These are phyloP conservation scores for Magallana angulata DNA, from an alignment of 1,140 invertebrate species.

Conservation along the genomic window DNA sequence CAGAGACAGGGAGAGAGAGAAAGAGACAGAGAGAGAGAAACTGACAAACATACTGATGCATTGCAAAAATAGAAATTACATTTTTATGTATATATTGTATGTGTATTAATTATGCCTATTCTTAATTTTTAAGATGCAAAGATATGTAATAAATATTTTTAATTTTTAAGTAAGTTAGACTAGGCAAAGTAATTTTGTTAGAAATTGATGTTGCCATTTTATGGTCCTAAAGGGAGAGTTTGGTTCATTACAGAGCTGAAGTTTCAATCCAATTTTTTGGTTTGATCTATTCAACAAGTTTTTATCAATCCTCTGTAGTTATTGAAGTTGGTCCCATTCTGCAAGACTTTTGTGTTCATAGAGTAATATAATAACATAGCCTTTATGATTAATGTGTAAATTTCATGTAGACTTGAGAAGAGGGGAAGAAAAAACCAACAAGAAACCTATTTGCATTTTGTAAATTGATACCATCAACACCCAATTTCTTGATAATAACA, in stretches of 20 bases:
- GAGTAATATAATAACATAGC: neutral
- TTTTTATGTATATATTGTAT: too few relatives aligned
- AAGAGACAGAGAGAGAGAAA: neutral
- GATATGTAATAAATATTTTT: neutral
- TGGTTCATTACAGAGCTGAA: neutral
- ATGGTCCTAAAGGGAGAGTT: constrained; percentile 2
- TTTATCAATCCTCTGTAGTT: neutral
- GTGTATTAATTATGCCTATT: too few relatives aligned
- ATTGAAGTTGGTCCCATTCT: neutral
- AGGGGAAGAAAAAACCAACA: constrained; percentile 1
- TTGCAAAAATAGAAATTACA: too few relatives aligned
- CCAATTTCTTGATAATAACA: constrained; percentile 11
- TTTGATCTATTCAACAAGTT: constrained; percentile 17
- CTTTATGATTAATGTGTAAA: constrained; percentile 16
- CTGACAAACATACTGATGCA: neutral
- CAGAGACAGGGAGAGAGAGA: neutral
- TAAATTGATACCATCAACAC: constrained; percentile 14
- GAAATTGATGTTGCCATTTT: neutral
- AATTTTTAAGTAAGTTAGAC: neutral
- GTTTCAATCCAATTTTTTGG: constrained; percentile 4
- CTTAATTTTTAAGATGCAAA: neutral
- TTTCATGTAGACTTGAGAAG: constrained; percentile 24
- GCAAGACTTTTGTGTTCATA: constrained; percentile 15
- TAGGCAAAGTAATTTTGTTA: neutral
- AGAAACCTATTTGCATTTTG: constrained; percentile 24